Evolutionary conservation across 2,888 invertebrate genomes (phyloP), one percentile per base, ranked within the genome.

Genomic region (Ormia ochracea): DNA sequence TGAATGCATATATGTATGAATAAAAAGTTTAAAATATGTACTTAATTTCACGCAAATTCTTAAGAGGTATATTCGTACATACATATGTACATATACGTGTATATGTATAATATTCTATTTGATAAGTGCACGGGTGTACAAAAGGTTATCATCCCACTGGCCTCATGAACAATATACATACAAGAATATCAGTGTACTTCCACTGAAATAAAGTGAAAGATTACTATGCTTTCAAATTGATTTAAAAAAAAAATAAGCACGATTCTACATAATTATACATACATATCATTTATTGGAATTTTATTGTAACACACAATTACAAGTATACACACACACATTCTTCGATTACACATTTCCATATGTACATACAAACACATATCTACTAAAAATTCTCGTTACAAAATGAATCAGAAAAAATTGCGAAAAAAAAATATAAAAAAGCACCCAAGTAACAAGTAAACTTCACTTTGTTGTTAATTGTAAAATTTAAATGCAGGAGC

Each of bases 111-210:
- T 74, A 74, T 48, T 59, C 33, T 61, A 61, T 54, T 69, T 76
- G 61, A 76, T 76, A 76, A 63, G 69, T 76, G 56, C n/a, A 61
- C 4, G 31, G 48, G 69, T 63, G 69, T 69, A 76, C 45, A 19
- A 63, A 54, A 76, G 69, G 76, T 38, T 76, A 76, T 76, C 70
- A 61, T 61, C 70, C 28, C 28, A 50, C n/a, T 14, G 14, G 28
- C 36, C 41, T 43, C 43, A 54, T 50, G 38, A 50, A 58, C 31
- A 41, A 36, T 33, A 4, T 43, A 45, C 41, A n/a, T 36, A 36
- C 12, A 54, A 36, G 43, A 54, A 41, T 56, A 17, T n/a, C n/a
- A n/a, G n/a, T 69, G 56, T 56, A 38, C 56, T 76, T 54, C 48
- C 48, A 75, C 41, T 45, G 17, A 74, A 59, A 45, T 58, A 19